These are phyloP conservation scores for Adineta ricciae DNA, from an alignment of 2,888 invertebrate species.

Conservation along the genomic window DNA sequence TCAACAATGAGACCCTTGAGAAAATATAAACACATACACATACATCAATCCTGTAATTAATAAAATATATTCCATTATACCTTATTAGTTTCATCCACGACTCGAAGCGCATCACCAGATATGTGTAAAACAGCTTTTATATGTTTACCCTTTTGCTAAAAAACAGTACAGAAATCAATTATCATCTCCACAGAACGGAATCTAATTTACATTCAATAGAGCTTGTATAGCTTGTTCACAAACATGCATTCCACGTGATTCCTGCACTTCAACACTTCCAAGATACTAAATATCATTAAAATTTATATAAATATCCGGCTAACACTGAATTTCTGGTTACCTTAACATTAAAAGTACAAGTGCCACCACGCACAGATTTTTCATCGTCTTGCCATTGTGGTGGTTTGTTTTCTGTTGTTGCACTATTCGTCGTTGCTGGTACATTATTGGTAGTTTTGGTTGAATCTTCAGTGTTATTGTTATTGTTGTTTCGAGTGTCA, in stretches of 20 bases:
- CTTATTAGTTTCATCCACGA: constrained; percentile 96
- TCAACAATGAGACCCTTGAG: constrained; percentile 71
- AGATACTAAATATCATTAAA: constrained; percentile 59
- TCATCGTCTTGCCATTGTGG: constrained; percentile 98
- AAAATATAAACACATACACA: not conserved
- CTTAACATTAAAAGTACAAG: constrained; percentile 94
- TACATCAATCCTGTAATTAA: not conserved
- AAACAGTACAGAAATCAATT: not conserved
- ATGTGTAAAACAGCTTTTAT: constrained; percentile 52
- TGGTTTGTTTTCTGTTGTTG: constrained; percentile 51
- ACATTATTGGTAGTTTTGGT: not conserved
- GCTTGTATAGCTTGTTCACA: constrained; percentile 97
- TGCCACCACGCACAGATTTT: constrained; percentile 81
- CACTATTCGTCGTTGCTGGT: not conserved
- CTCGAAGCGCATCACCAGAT: constrained; percentile 74
- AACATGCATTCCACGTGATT: constrained; percentile 96
- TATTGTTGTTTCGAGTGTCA: not conserved
- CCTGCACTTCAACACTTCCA: constrained; percentile 97
- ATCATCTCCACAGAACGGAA: not conserved
- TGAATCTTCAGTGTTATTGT: not conserved
- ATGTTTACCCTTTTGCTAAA: constrained; percentile 38
- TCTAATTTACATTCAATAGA: constrained; percentile 59
- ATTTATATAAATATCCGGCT: not conserved
- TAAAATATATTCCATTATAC: not conserved
- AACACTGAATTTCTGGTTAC: not conserved